Evolutionary conservation across 2,797 vertebrate genomes (phyloP).

Genomic region (Cacajao melanocephalus): DNA sequence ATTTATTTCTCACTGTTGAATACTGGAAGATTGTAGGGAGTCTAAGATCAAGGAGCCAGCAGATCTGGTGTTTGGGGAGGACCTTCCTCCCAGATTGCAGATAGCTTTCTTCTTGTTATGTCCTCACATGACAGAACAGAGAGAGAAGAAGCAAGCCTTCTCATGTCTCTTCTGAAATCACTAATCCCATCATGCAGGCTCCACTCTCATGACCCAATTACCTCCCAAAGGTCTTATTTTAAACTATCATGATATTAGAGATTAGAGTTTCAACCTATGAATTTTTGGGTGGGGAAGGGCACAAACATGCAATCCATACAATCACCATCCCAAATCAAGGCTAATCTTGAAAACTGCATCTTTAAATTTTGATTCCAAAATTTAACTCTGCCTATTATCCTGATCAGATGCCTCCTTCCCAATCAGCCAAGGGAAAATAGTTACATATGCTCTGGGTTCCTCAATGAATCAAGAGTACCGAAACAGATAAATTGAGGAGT

Average conservation of each 20-base stretch:
- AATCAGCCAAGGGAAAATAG: not conserved
- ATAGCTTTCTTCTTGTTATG: not conserved
- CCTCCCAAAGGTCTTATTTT: not conserved
- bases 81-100: not conserved
- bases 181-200: not conserved
- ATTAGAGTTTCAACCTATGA: not conserved
- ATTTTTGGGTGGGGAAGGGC: not conserved
- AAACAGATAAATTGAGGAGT: not conserved
- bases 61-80: not conserved
- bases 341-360: not conserved
- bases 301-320: not conserved
- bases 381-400: not conserved
- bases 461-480: not conserved
- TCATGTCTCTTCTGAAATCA: not conserved
- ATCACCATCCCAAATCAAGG: not conserved
- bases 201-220: not conserved
- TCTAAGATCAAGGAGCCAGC: not conserved
- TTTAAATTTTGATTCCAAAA: not conserved
- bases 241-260: not conserved
- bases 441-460: not conserved
- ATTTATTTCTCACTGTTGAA: not conserved
- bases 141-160: not conserved
- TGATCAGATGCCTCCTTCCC: not conserved
- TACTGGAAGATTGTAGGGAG: not conserved
- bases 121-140: not conserved